Evolutionary conservation across 2,113 vertebrate species (phyloP).

Genomic region (Panurus biarmicus): DNA sequence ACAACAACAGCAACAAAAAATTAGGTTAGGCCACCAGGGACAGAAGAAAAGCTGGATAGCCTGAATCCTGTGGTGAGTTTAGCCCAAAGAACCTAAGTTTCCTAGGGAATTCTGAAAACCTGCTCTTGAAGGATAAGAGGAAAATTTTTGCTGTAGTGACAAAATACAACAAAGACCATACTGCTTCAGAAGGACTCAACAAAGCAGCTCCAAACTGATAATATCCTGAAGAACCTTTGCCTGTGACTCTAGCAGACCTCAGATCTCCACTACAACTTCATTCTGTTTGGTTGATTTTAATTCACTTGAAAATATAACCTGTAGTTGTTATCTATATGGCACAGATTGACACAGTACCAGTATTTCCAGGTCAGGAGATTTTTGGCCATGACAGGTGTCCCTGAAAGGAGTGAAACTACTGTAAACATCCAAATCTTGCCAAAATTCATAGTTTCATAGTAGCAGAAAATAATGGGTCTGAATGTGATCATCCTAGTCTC

Average conservation of each 20-base stretch:
- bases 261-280: not conserved
- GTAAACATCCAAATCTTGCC: not conserved
- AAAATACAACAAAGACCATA: not conserved
- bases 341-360: not conserved
- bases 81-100: not conserved
- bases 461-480: not conserved
- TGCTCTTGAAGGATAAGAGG: not conserved
- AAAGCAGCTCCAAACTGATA: not conserved
- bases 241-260: not conserved
- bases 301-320: not conserved
- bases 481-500: not conserved
- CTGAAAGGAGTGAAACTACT: not conserved
- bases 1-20: too few species aligned
- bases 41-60: not conserved
- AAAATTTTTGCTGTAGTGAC: not conserved
- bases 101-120: not conserved
- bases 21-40: not conserved
- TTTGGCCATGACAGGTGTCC: not conserved
- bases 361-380: not conserved
- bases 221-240: not conserved
- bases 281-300: not conserved
- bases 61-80: not conserved
- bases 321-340: not conserved
- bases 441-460: not conserved
- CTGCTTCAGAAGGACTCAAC: not conserved